These are phyloP conservation scores for Cataglyphis cursor DNA, from an alignment of 2,888 invertebrate genomes.

Conservation along the genomic window DNA sequence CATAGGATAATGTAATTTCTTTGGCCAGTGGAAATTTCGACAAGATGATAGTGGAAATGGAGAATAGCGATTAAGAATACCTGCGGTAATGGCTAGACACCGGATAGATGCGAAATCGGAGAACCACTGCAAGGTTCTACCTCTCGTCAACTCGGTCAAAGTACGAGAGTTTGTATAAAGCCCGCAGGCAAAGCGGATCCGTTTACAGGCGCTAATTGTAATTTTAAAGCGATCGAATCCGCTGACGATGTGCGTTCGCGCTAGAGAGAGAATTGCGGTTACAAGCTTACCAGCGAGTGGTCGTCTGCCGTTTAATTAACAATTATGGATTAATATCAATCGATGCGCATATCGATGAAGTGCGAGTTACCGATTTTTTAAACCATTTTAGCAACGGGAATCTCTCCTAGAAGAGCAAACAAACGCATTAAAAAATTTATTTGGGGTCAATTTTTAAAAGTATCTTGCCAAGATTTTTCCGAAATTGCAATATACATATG, in stretches of 20 bases:
- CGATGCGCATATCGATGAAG: conserved; percentile 41
- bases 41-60: not conserved
- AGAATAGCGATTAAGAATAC: not conserved
- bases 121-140: conserved; percentile 30
- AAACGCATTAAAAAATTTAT: not conserved
- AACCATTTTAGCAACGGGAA: not conserved
- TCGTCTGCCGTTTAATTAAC: conserved; percentile 70
- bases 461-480: not conserved
- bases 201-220: conserved; percentile 67
- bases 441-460: not conserved
- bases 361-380: conserved; percentile 31
- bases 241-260: conserved; percentile 49
- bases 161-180: conserved; percentile 54
- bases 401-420: not conserved
- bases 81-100: conserved; percentile 7
- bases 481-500: not conserved
- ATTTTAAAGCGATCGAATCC: conserved; percentile 72
- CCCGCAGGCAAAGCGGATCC: conserved; percentile 54
- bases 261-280: conserved; percentile 57
- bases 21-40: conserved; percentile 9
- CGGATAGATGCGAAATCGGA: conserved; percentile 39
- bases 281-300: conserved; percentile 56
- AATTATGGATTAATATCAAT: conserved; percentile 73
- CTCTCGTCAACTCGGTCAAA: conserved; percentile 53
- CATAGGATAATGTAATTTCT: conserved; percentile 25